Evolutionary conservation across 2,113 vertebrate species (phyloP), one percentile per base, ranked within the genome.

Genomic region (Donacobius atricapilla): DNA sequence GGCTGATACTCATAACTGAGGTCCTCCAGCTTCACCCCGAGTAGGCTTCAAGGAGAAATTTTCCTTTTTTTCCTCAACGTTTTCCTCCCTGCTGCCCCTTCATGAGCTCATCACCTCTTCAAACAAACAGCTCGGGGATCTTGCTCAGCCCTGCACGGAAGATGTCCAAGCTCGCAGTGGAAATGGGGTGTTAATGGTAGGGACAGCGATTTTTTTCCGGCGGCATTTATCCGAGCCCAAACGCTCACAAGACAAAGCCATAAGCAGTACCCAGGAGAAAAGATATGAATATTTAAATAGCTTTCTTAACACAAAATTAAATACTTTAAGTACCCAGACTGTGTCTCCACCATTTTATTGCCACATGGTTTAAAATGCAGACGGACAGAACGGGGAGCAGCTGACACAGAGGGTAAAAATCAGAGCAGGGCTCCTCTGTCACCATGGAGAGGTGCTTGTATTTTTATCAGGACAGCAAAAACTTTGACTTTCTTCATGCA

Each of bases 291-390:
- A 96, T 96, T 97, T 96, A 95, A 97, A 91, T 71, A 94, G 78
- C 31, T 94, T 92, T 77, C 95, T 95, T 97, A 94, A 94, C 79
- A 90, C 66, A 83, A 83, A 95, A 93, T 97, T 95, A 96, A 97
- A 94, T 95, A 96, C 85, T 92, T 92, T 77, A 96, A 95, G 90
- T 93, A 70, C 25, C 40, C 58, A 83, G 88, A 45, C 83, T 94
- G 58, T 0, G 0, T 28, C 54, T 70, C 88, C 2, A 3, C 71
- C 51, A 45, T 92, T 94, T 93, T 78, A 96, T 80, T 92, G 77
- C 68, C 58, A 14, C 1, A 0, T 42, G 90, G 88, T 93, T 94
- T 93, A 97, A 96, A 95, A 89, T 35, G 57, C 64, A 88, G 88
- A 35, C 0, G 15, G 93, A 84, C 72, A 89, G 86, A 96, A 71